phyloP scores from a whole-genome alignment of 2,113 vertebrate genomes.

The Scomber scombrus region DNA sequence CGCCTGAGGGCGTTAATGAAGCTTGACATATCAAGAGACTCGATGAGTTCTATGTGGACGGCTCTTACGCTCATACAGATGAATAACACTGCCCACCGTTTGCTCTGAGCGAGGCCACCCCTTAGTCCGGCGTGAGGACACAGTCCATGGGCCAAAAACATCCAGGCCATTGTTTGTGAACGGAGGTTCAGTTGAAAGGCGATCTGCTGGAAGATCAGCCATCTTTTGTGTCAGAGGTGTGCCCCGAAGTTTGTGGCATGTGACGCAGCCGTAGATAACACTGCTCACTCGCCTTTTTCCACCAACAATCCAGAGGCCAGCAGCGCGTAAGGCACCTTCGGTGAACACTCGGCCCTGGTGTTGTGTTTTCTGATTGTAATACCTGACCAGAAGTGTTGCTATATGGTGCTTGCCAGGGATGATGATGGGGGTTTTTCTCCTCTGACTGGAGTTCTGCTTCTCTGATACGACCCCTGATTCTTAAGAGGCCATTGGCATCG shows the following conservation, averaged over 20 bases:
- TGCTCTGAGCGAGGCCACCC: too few species aligned
- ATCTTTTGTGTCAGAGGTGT: too few species aligned
- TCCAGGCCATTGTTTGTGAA: too few species aligned
- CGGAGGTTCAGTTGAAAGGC: too few species aligned
- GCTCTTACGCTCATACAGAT: too few species aligned
- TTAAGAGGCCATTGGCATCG: neutral
- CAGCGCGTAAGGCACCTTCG: neutral
- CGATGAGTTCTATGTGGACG: too few species aligned
- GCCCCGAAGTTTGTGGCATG: neutral
- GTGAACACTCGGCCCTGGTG: neutral
- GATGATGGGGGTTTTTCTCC: neutral
- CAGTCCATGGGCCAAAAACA: too few species aligned
- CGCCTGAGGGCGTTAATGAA: too few species aligned
- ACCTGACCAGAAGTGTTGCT: neutral
- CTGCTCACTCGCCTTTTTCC: neutral
- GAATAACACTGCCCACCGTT: too few species aligned
- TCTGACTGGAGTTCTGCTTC: neutral
- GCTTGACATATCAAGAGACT: too few species aligned
- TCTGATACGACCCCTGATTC: neutral
- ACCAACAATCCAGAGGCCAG: neutral
- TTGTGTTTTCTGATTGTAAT: neutral
- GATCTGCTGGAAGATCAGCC: too few species aligned
- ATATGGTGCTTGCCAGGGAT: neutral
- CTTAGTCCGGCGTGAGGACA: too few species aligned
- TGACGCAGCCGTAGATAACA: neutral